Conservation (phyloP, 2,797 vertebrate genomes). For the Leptoclinus maculatus region DNA sequence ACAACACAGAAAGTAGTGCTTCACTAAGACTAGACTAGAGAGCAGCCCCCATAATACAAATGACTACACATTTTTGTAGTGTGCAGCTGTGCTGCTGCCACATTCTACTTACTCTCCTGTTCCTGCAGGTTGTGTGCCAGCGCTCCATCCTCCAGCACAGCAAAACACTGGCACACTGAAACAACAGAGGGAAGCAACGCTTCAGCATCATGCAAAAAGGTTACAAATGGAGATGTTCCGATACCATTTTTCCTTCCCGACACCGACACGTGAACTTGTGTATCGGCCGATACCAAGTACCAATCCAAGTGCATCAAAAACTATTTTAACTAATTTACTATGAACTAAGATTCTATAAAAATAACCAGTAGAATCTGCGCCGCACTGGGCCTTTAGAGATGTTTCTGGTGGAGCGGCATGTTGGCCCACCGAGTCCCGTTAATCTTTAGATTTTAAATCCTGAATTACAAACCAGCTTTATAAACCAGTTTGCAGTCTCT, state of each 20-base stretch:
- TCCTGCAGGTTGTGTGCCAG: conserved; percentile 85
- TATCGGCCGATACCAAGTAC: no score
- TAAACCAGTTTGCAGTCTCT: no score
- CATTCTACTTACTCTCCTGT: conserved; percentile 83
- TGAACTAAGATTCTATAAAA: no score
- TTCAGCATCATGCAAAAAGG: conserved; percentile 28
- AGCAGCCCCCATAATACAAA: background rate
- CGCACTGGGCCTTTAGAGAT: no score
- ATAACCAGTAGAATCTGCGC: no score
- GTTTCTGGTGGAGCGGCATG: no score
- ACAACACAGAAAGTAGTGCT: background rate
- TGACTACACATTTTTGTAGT: background rate
- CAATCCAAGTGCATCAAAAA: no score
- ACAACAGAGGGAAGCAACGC: conserved; percentile 52
- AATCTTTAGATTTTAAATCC: no score
- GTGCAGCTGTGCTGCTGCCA: background rate
- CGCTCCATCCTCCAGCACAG: conserved; percentile 82
- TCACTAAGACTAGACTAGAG: background rate
- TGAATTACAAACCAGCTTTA: no score
- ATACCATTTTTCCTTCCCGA: background rate
- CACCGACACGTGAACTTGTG: no score
- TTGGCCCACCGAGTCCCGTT: no score
- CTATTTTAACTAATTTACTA: no score
- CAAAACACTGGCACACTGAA: conserved; percentile 83
- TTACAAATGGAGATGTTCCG: background rate